Conservation (phyloP, 2,797 vertebrate species). For the Eleutherodactylus coqui region DNA sequence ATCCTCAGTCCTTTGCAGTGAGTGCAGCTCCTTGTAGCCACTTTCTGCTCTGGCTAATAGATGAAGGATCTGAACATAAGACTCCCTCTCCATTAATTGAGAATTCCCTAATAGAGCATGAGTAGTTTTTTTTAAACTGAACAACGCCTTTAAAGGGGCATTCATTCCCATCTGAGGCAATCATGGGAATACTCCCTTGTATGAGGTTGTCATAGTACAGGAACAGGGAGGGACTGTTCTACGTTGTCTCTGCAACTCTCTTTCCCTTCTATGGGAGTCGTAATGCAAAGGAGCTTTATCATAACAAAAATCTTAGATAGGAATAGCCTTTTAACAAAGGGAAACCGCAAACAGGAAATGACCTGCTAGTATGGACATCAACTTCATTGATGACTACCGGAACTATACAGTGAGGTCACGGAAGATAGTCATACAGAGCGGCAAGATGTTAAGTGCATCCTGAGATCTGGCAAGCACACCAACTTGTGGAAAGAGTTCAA, state of each 20-base stretch:
- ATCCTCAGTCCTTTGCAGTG: not conserved
- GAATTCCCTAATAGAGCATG: not conserved
- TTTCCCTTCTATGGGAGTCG: no score
- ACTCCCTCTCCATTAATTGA: not conserved
- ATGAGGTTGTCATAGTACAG: no score
- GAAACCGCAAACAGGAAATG: not conserved
- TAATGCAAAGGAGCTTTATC: no score
- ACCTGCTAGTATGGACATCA: not conserved
- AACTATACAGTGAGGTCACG: not conserved
- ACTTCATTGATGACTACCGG: not conserved
- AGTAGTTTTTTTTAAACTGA: not conserved
- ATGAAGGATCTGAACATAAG: not conserved
- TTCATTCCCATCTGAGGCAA: no score
- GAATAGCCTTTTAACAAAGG: not conserved
- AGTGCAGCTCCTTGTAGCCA: not conserved
- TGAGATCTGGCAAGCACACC: not conserved
- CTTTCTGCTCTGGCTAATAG: not conserved
- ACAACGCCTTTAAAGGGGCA: no score
- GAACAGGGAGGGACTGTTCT: no score
- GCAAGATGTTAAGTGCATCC: slow-evolving; percentile 9
- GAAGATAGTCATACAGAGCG: not conserved
- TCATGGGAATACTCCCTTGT: no score
- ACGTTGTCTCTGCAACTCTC: no score
- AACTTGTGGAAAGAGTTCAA: not conserved
- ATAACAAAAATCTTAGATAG: no score